Conservation (phyloP, 1,140 invertebrate species). For the Psix sp. region DNA sequence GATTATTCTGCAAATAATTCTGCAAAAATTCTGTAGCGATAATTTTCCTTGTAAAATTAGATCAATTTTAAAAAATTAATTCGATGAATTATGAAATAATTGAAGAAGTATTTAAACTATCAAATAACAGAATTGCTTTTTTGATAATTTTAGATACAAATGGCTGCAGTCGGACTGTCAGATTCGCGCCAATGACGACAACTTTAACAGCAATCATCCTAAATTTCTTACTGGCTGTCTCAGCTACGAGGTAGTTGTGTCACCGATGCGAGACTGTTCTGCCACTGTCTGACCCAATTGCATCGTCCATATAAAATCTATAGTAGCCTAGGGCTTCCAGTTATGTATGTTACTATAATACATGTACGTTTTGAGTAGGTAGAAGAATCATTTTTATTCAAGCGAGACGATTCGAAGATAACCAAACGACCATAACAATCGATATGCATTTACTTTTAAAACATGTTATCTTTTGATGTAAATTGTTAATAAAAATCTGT, state of each 20-base stretch:
- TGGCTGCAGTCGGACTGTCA: conserved; percentile 28
- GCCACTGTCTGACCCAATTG: conserved; percentile 65
- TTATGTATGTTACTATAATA: conserved; percentile 75
- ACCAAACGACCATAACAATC: conserved; percentile 46
- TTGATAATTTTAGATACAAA: conserved; percentile 60
- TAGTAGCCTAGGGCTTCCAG: conserved; percentile 78
- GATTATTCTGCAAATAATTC: no score
- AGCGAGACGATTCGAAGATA: conserved; percentile 38
- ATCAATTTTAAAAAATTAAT: no score
- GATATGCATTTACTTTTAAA: conserved; percentile 68
- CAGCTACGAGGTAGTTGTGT: conserved; percentile 59
- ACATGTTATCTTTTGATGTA: conserved; percentile 75
- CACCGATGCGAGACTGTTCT: conserved; percentile 32
- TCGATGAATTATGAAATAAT: conserved; percentile 1
- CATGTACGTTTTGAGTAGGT: conserved; percentile 73
- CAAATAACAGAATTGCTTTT: not conserved
- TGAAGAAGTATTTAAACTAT: not conserved
- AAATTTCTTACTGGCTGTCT: conserved; percentile 39
- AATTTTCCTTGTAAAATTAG: no score
- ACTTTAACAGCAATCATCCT: conserved; percentile 46
- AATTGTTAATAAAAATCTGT: conserved; percentile 71
- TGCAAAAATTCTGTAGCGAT: no score
- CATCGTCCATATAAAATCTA: conserved; percentile 76
- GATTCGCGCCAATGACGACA: conserved; percentile 29
- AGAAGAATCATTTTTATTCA: conserved; percentile 74